phyloP scores from a whole-genome alignment of 2,113 vertebrate genomes.

The Rattus rattus region DNA sequence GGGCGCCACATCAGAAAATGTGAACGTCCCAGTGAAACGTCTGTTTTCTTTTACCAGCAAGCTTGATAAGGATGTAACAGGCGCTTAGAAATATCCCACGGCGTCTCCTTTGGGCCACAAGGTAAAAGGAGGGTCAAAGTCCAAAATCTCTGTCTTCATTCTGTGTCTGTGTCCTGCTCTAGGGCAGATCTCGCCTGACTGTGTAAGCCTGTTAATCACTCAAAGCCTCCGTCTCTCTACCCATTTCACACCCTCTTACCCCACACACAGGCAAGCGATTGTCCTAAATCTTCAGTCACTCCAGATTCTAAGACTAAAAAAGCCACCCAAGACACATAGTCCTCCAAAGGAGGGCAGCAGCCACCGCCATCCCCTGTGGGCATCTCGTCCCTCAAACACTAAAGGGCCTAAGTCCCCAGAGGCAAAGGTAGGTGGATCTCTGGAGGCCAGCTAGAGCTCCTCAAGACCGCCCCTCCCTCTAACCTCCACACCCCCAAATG shows the following conservation, averaged over 20 bases:
- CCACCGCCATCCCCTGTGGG: neutral
- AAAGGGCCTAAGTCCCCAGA: neutral
- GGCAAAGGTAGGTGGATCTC: neutral
- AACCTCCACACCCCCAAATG: neutral
- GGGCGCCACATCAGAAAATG: neutral
- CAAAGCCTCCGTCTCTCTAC: neutral
- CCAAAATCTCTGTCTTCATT: neutral
- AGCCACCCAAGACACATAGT: neutral
- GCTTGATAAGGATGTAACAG: neutral
- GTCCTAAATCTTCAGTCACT: neutral
- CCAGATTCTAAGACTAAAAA: neutral
- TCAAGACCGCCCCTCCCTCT: neutral
- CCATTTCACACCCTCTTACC: neutral
- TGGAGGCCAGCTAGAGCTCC: neutral
- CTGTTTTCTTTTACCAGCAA: neutral
- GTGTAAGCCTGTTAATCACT: neutral
- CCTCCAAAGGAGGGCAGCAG: neutral
- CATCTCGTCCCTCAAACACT: neutral
- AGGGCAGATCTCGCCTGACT: neutral
- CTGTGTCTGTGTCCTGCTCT: no score
- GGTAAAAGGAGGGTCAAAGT: neutral
- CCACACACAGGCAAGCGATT: neutral
- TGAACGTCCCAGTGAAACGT: neutral
- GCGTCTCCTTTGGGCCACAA: neutral
- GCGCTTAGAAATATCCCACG: neutral